Conservation (phyloP, 2,113 vertebrate genomes). For the Rhinolophus ferrumequinum region DNA sequence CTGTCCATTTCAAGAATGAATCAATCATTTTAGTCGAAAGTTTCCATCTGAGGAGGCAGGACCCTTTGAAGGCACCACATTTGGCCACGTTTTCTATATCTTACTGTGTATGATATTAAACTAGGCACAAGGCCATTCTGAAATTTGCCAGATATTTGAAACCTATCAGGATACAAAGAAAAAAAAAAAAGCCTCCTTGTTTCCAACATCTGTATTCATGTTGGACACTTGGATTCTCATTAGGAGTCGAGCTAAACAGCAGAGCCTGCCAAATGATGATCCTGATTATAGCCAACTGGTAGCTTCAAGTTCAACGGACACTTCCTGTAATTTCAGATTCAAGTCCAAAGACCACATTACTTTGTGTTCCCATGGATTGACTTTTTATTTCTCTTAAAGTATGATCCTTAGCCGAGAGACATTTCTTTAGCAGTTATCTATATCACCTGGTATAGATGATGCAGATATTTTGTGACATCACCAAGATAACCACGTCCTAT, state of each 20-base stretch:
- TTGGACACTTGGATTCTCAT: neutral
- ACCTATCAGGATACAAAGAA: neutral
- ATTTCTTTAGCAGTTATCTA: neutral
- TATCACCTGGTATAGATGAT: neutral
- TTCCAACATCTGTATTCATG: neutral
- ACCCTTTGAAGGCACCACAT: neutral
- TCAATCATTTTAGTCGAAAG: neutral
- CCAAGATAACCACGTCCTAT: neutral
- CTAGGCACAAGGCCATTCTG: neutral
- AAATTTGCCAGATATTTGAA: conserved; percentile 25
- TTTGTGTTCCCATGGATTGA: neutral
- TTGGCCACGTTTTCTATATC: neutral
- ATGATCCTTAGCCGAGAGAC: neutral
- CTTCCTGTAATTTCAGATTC: conserved; percentile 19
- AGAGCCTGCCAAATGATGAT: conserved; percentile 30
- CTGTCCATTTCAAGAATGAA: neutral
- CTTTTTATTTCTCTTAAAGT: neutral
- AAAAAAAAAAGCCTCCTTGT: neutral
- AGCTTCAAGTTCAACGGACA: neutral
- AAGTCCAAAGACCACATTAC: neutral
- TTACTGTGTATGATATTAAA: neutral
- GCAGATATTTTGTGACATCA: conserved; percentile 5
- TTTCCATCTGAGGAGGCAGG: neutral
- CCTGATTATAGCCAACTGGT: neutral
- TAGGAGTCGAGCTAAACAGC: neutral